These are phyloP conservation scores for Oreochromis grahami DNA, from an alignment of 2,797 vertebrate species.

Conservation along the genomic window DNA sequence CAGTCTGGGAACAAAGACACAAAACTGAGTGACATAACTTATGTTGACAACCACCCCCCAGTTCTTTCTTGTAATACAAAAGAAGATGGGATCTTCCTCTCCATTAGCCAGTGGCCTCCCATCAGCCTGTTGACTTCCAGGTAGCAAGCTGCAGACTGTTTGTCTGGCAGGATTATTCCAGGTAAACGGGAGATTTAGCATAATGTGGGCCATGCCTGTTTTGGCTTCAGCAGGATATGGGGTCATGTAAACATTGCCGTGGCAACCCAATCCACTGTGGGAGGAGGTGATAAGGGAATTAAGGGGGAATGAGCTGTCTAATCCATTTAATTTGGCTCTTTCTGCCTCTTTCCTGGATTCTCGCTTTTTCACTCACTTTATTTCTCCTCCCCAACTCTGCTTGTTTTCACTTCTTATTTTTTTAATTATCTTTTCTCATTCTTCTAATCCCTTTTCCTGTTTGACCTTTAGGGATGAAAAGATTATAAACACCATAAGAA, in stretches of 20 bases:
- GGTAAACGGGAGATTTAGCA: conserved; percentile 74
- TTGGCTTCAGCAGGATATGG: conserved; percentile 54
- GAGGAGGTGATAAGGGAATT: conserved; percentile 78
- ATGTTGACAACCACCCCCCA: neutral
- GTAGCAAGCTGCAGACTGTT: conserved; percentile 27
- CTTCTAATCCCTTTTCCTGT: neutral
- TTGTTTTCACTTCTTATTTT: neutral
- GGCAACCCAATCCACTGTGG: conserved; percentile 73
- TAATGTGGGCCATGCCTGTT: conserved; percentile 72
- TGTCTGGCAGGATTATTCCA: conserved; percentile 67
- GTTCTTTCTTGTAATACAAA: neutral
- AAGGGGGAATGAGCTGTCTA: conserved; percentile 70
- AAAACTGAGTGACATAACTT: neutral
- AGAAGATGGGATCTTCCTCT: neutral
- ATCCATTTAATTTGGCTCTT: conserved; percentile 78
- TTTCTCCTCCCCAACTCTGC: neutral
- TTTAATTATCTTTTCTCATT: neutral
- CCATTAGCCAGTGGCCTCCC: neutral
- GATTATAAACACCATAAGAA: neutral
- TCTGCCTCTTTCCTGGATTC: conserved; percentile 38
- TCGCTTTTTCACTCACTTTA: conserved; percentile 9
- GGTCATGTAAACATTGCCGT: conserved; percentile 72
- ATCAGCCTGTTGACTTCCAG: neutral
- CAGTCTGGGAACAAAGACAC: neutral
- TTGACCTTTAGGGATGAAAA: conserved; percentile 16